A percentile compares a stretch with the other conserved stretches of the same genome.
Evolutionary conservation across 1,140 invertebrate genomes (phyloP).

Genomic region (Druon quercuslanigerum): DNA sequence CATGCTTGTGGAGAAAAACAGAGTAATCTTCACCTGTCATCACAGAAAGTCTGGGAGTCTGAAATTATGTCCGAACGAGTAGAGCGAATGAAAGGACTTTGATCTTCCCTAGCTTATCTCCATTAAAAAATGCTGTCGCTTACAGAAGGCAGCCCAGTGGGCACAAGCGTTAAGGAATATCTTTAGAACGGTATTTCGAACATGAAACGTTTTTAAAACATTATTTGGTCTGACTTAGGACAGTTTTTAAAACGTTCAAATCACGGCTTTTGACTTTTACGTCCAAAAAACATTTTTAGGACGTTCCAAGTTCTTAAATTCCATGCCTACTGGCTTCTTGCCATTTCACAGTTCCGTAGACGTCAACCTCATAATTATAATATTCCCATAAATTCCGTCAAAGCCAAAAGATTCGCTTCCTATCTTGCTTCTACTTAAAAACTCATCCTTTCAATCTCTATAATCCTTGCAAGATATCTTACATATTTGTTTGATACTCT

Average conservation of each 20-base stretch:
- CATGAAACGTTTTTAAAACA: too few species aligned
- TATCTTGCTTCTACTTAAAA: not conserved
- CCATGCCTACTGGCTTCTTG: too few species aligned
- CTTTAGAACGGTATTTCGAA: too few species aligned
- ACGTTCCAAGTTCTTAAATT: too few species aligned
- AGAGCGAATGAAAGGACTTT: conserved; percentile 25
- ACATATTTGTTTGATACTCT: not conserved
- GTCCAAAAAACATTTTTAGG: too few species aligned
- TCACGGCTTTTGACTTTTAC: too few species aligned
- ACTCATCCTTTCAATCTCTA: not conserved
- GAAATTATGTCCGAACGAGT: conserved; percentile 4
- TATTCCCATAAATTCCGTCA: not conserved
- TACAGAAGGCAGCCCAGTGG: not conserved
- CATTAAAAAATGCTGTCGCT: not conserved
- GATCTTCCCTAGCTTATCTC: not conserved
- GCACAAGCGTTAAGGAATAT: too few species aligned
- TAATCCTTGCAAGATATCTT: not conserved
- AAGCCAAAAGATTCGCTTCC: not conserved
- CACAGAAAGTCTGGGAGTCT: not conserved
- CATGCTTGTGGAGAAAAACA: not conserved
- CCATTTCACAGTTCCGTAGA: not conserved
- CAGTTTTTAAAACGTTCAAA: too few species aligned
- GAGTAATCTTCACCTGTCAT: not conserved
- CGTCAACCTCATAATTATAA: conserved; percentile 11
- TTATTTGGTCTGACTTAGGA: too few species aligned